Evolutionary conservation across 1,140 invertebrate genomes (phyloP).

Genomic region (Habropoda laboriosa): DNA sequence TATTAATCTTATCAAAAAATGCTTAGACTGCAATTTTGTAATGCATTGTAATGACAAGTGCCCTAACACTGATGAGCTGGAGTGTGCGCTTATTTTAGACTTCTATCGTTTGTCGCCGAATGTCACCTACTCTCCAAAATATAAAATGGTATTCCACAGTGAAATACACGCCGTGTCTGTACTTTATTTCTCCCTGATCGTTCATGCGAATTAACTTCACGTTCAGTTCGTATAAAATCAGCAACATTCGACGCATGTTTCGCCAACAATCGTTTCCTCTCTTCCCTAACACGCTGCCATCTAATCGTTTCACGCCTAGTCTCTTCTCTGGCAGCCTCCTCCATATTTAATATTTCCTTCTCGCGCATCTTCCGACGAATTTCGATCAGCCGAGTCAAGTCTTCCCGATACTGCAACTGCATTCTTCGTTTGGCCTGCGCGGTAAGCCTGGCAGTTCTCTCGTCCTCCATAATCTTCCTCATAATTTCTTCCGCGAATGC

Average conservation of each 20-base stretch:
- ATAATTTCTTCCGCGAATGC: conserved; percentile 67
- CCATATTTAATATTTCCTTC: conserved; percentile 51
- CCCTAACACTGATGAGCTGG: too few species aligned
- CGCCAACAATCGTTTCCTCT: conserved; percentile 66
- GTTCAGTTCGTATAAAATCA: too few species aligned
- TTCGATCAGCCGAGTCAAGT: conserved; percentile 67
- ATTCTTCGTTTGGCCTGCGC: conserved; percentile 62
- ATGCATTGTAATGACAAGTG: too few species aligned
- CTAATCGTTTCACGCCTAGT: conserved; percentile 87
- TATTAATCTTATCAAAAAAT: too few species aligned
- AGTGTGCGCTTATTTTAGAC: too few species aligned
- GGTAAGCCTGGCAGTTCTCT: conserved; percentile 62
- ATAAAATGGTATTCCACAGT: too few species aligned
- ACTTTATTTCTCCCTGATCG: too few species aligned
- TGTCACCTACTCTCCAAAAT: too few species aligned
- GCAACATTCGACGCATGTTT: conserved; percentile 65
- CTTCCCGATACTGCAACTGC: conserved; percentile 61
- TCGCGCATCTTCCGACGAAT: conserved; percentile 63
- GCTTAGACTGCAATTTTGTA: too few species aligned
- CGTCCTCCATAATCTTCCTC: conserved; percentile 66
- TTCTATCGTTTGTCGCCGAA: too few species aligned
- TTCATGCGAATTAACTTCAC: too few species aligned
- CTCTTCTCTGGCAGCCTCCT: conserved; percentile 88
- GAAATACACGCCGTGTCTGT: too few species aligned
- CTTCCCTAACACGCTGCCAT: conserved; percentile 43